Evolutionary conservation across 2,113 vertebrate genomes (phyloP).

Genomic region (Syngnathoides biaculeatus): DNA sequence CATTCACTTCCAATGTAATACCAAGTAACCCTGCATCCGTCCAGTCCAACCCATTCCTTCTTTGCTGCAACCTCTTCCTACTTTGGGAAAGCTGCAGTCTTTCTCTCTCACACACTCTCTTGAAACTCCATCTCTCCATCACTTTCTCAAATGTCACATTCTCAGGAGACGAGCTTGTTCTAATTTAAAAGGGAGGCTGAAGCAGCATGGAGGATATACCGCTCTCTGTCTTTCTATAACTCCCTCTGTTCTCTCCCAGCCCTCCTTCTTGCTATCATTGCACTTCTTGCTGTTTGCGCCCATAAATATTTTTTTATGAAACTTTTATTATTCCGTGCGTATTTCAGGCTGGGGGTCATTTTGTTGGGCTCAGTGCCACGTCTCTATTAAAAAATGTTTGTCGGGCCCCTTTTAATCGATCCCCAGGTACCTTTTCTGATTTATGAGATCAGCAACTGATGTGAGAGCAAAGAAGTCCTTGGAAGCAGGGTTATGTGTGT

Average conservation of each 20-base stretch:
- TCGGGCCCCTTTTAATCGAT: conserved; percentile 57
- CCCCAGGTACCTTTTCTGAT: conserved; percentile 43
- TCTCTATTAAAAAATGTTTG: conserved; percentile 46
- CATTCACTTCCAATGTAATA: conserved; percentile 51
- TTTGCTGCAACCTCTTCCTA: background rate
- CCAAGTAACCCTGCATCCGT: conserved; percentile 23
- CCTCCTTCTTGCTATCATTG: conserved; percentile 29
- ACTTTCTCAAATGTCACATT: conserved; percentile 67
- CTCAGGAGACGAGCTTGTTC: conserved; percentile 64
- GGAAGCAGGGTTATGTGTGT: conserved; percentile 29
- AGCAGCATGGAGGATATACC: conserved; percentile 54
- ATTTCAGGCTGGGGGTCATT: conserved; percentile 23
- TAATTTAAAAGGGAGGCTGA: conserved; percentile 74
- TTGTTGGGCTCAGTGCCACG: conserved; percentile 19
- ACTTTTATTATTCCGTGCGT: conserved; percentile 12
- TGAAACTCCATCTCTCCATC: conserved; percentile 57
- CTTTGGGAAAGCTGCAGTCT: conserved; percentile 42
- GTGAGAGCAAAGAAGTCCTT: conserved; percentile 36
- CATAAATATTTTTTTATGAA: conserved; percentile 36
- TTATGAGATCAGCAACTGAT: conserved; percentile 56
- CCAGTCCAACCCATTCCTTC: background rate
- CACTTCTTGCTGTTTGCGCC: conserved; percentile 24
- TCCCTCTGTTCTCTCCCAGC: conserved; percentile 17
- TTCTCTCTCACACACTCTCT: conserved; percentile 29
- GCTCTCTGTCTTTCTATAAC: conserved; percentile 35